phyloP scores from a whole-genome alignment of 2,888 invertebrate species.

The Polia nebulosa region DNA sequence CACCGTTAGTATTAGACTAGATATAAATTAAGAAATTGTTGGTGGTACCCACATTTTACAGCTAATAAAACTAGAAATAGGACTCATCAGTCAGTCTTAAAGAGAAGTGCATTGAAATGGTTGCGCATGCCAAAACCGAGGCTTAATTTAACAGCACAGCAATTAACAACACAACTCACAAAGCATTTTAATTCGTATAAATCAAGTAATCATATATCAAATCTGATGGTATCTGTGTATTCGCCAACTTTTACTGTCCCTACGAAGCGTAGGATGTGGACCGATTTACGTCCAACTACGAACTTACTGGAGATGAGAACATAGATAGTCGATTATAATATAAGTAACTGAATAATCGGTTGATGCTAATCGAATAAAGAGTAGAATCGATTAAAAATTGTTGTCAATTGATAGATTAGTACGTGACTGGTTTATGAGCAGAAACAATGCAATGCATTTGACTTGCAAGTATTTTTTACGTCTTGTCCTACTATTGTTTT shows the following conservation, averaged over 20 bases:
- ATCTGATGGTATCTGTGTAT: constrained; percentile 42
- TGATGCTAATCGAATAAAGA: constrained; percentile 12
- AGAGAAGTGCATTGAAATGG: constrained; percentile 30
- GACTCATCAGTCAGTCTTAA: constrained; percentile 30
- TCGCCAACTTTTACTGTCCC: constrained; percentile 58
- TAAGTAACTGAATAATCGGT: constrained; percentile 25
- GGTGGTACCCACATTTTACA: constrained; percentile 10
- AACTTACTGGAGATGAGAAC: constrained; percentile 65
- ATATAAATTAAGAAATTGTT: background rate
- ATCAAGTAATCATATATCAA: constrained; percentile 62
- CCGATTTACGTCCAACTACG: constrained; percentile 67
- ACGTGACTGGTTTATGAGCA: constrained; percentile 33
- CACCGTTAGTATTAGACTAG: background rate
- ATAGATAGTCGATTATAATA: constrained; percentile 32
- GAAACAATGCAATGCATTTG: constrained; percentile 29
- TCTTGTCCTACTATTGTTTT: constrained; percentile 20
- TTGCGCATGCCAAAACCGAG: constrained; percentile 35
- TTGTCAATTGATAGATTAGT: constrained; percentile 29
- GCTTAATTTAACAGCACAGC: constrained; percentile 42
- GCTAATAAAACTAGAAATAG: constrained; percentile 22
- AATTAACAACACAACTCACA: constrained; percentile 54
- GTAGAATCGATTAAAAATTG: constrained; percentile 14
- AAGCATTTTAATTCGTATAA: constrained; percentile 62
- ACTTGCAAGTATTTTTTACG: constrained; percentile 31
- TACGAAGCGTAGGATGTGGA: constrained; percentile 47